Percentiles rank a stretch among this genome's conserved stretches.
Evolutionary conservation across 2,797 vertebrate species (phyloP).

Genomic region (Spondyliosoma cantharus): DNA sequence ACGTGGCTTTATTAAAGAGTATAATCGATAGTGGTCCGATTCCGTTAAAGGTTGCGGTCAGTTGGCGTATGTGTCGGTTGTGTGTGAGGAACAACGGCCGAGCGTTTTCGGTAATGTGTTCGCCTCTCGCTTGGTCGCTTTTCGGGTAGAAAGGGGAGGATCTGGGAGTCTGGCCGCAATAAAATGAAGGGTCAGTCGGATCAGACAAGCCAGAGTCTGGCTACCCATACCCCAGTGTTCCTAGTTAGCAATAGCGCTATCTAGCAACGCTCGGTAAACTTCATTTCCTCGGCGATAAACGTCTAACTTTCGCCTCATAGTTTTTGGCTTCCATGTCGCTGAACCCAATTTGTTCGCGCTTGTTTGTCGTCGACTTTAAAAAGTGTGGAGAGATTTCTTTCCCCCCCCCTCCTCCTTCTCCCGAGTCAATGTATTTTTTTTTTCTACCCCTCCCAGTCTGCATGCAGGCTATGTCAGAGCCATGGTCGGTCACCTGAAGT

Average conservation of each 20-base stretch:
- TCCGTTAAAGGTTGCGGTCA: slow-evolving; percentile 92
- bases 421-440: slow-evolving; percentile 51
- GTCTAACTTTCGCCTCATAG: slow-evolving; percentile 88
- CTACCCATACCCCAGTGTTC: slow-evolving; percentile 80
- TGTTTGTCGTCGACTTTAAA: slow-evolving; percentile 76
- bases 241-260: slow-evolving; percentile 80
- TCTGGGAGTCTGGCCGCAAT: slow-evolving; percentile 89
- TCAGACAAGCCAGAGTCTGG: slow-evolving; percentile 88
- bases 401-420: background rate
- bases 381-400: slow-evolving; percentile 54
- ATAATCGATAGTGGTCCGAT: slow-evolving; percentile 85
- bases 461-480: slow-evolving; percentile 88
- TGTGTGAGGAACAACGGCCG: slow-evolving; percentile 69
- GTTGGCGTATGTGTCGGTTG: slow-evolving; percentile 85
- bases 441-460: slow-evolving; percentile 81
- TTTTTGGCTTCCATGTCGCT: slow-evolving; percentile 56
- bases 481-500: slow-evolving; percentile 98
- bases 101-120: slow-evolving; percentile 76
- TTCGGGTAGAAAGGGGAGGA: slow-evolving; percentile 84
- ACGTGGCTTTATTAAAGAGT: slow-evolving; percentile 83
- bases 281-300: slow-evolving; percentile 79
- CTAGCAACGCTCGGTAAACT: slow-evolving; percentile 79
- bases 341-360: slow-evolving; percentile 65
- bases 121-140: slow-evolving; percentile 80
- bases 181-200: slow-evolving; percentile 93